Base-by-base conservation (phyloP, 2,888 invertebrate species). In the Melieria omissa region DNA sequence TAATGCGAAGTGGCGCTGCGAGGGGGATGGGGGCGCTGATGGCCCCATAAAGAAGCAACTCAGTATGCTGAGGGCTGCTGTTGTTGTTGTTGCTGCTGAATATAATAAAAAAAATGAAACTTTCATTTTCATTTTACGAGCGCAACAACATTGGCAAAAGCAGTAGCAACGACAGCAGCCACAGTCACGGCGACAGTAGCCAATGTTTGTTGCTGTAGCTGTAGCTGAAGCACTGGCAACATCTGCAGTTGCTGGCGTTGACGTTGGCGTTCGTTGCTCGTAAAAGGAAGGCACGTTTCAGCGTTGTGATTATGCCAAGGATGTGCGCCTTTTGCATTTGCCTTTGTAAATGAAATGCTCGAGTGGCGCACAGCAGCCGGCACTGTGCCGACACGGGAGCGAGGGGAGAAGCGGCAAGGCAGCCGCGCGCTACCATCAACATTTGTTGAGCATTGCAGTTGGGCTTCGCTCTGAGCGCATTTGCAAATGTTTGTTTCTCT, bases 71-170 rank as follows among this genome's bases (percentile, higher is more conserved):
- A 45, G 41, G 47, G 57, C 57, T 29, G 46, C 7, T 41, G 47
- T 57, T 46, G 65, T 66, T 47, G 47, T 46, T 57, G 16, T 58
- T 46, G 61, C 29, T 29, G 29, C 29, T 10, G 42, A 10, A 68
- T 45, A 60, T n/a, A 47, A 65, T 16, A 60, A 52, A 60, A 55
- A 60, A 62, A 63, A 71, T 7, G 41, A 14, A 42, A 67, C 72
- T 72, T 72, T 72, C 72, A 71, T 71, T 71, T 71, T 71, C 71
- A 58, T 72, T 72, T 72, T 67, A 66, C 55, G 5, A 29, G 49
- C 49, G n/a, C 64, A 49, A 29, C 29, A 29, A 29, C n/a, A 49
- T 49, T 10, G 52, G 14, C 16, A 58, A 47, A 16, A 45, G 57
- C 46, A 29, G 55, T 44, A 41, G 44, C 12, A 12, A n/a, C 29